Base-by-base conservation (phyloP, 2,797 vertebrate genomes). In the Anguilla marmorata region DNA sequence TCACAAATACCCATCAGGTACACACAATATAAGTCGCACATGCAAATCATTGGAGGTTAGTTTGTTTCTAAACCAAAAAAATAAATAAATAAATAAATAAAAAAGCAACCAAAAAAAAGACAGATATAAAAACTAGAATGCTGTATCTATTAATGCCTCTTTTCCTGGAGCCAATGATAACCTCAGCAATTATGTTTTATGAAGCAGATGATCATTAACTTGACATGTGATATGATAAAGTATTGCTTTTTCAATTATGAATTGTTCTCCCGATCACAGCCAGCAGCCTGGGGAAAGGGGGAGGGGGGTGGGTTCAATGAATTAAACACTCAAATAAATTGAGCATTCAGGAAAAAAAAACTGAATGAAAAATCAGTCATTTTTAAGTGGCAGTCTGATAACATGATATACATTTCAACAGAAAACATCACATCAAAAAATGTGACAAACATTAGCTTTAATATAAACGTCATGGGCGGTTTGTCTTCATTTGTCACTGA, bases 151-250 rank as follows among this genome's bases (percentile, higher is more conserved):
- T 76, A 37, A 14, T 16, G 14, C 16, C 33, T 24, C 33, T 37
- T 41, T 76, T 76, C 72, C 72, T 37, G 72, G 3, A 19, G 72
- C 30, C 72, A 76, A 76, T 76, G 33, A 76, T 37, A 37, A 33
- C 12, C 33, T 76, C 30, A 19, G 72, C 72, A 37, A 76, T 76
- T 76, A 76, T 9, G 66, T 9, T 30, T n/a, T 30, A 72, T 76
- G 33, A 37, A 76, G 33, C 33, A 19, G 72, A 76, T 37, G 33
- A 37, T 76, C 72, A 76, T 76, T 76, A 37, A 30, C 33, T 37
- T 76, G 72, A 76, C 30, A 14, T 76, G 11, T 76, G 30, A 37
- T 76, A 76, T 76, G 72, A 76, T 76, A 76, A 76, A 76, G 21
- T 4, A 76, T 37, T 19, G 16, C 4, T 72, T 72, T 76, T 76